These are phyloP conservation scores for Xenus cinereus DNA, from an alignment of 2,113 vertebrate species.

Conservation along the genomic window DNA sequence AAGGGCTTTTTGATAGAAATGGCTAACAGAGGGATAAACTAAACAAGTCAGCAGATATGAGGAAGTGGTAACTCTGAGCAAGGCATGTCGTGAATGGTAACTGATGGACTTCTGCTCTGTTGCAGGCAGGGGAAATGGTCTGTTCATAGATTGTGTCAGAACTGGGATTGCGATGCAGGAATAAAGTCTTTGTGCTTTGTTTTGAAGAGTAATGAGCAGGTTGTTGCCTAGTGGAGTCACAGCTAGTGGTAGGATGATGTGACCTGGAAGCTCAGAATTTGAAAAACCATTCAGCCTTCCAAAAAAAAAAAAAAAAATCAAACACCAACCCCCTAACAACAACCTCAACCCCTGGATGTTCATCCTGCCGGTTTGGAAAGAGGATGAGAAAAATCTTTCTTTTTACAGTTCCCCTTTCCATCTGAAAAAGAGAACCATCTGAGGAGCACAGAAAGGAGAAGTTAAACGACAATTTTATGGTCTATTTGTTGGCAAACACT, in stretches of 20 bases:
- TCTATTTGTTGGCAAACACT: not conserved
- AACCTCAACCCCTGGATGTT: not conserved
- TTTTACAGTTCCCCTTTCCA: conserved; percentile 54
- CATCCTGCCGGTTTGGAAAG: conserved; percentile 42
- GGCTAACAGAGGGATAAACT: not conserved
- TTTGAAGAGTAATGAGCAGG: not conserved
- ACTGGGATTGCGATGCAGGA: not conserved
- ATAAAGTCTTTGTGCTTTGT: not conserved
- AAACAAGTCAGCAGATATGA: not conserved
- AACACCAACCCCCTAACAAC: not conserved
- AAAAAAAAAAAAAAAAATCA: not conserved
- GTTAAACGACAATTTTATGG: conserved; percentile 15
- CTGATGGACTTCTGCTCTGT: not conserved
- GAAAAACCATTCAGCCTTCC: not conserved
- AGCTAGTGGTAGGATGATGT: not conserved
- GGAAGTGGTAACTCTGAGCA: conserved; percentile 29
- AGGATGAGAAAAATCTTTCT: conserved; percentile 43
- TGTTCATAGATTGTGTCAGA: not conserved
- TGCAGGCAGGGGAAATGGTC: not conserved
- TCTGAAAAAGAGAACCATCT: conserved; percentile 55
- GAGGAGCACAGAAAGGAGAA: conserved; percentile 48
- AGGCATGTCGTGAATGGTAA: not conserved
- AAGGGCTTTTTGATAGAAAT: not conserved
- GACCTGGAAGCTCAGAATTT: not conserved
- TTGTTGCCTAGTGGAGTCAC: not conserved